Conservation (phyloP, 2,888 invertebrate genomes). For the Troilus luridus region DNA sequence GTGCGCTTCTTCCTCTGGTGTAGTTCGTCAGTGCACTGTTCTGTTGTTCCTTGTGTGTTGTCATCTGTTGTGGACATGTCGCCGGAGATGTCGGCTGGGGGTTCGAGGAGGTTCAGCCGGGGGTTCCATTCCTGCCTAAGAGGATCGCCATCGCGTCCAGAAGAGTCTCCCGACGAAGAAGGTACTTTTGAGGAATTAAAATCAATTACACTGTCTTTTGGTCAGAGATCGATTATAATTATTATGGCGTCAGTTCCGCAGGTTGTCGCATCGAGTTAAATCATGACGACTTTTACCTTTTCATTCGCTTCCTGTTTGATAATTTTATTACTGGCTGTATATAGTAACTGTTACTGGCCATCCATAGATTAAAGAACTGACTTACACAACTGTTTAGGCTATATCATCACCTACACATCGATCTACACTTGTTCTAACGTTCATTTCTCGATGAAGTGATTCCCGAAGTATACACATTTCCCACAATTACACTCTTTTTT, state of each 20-base stretch:
- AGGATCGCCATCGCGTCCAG: constrained; percentile 72
- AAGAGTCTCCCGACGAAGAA: constrained; percentile 66
- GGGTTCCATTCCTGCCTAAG: constrained; percentile 80
- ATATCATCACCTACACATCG: no score
- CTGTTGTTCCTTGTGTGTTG: constrained; percentile 57
- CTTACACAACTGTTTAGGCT: no score
- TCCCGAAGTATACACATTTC: no score
- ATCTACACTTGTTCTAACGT: no score
- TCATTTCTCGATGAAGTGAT: no score
- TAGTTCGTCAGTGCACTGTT: constrained; percentile 3
- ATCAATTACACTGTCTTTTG: neutral
- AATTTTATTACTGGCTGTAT: neutral
- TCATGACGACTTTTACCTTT: no score
- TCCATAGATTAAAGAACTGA: no score
- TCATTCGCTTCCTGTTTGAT: neutral
- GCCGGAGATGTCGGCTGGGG: constrained; percentile 63
- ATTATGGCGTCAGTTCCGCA: neutral
- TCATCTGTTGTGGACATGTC: constrained; percentile 64
- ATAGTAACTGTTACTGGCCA: no score
- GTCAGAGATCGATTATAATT: neutral
- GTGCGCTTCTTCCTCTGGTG: constrained; percentile 10
- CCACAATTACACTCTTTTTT: no score
- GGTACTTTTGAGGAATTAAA: constrained; percentile 58
- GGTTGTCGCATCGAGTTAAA: no score
- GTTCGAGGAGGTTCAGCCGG: constrained; percentile 73